Base-by-base conservation (phyloP, 2,888 invertebrate genomes). In the Phengaris arion region DNA sequence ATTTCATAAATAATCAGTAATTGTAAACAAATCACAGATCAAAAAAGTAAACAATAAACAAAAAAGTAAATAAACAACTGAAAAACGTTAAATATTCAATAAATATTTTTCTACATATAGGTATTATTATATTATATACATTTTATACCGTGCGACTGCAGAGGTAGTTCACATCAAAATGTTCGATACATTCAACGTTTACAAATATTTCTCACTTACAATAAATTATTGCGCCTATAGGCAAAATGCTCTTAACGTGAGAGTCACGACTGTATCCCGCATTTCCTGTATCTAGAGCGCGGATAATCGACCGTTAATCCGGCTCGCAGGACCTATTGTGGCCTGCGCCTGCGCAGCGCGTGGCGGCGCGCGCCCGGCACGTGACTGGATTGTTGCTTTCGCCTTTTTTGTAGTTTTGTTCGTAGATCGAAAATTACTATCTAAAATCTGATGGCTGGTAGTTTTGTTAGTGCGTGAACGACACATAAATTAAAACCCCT, bases 221-320 rank as follows among this genome's bases (percentile, higher is more conserved):
- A 64, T 57, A 64, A 35, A 35, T 52, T 12, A 52, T 35, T 22
- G 64, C 12, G 4, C 12, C 64, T 3, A 64, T 22, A 9, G 35
- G 64, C 35, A 35, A 64, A 64, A 64, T 45, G 64, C 13, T 64
- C 10, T 6, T 64, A 64, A 64, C 35, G 64, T 45, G 35, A 45
- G 64, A 54, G 72, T 72, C 72, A 72, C 72, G 72, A 72, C 35
- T 57, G 46, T 70, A 57, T 55, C 55, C 48, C 83, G 83, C 81
- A 84, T 89, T 91, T 90, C 89, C 90, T 90, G 89, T 88, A 91
- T 90, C 89, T 91, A 87, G 92, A 91, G 90, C 93, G 90, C 86
- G 89, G 89, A 92, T 91, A 92, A 92, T 91, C 87, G 88, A 87
- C 90, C 89, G 89, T 91, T 92, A 90, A 93, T 91, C 89, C 88